phyloP scores from a whole-genome alignment of 2,113 vertebrate genomes.

The Dicerorhinus sumatrensis region DNA sequence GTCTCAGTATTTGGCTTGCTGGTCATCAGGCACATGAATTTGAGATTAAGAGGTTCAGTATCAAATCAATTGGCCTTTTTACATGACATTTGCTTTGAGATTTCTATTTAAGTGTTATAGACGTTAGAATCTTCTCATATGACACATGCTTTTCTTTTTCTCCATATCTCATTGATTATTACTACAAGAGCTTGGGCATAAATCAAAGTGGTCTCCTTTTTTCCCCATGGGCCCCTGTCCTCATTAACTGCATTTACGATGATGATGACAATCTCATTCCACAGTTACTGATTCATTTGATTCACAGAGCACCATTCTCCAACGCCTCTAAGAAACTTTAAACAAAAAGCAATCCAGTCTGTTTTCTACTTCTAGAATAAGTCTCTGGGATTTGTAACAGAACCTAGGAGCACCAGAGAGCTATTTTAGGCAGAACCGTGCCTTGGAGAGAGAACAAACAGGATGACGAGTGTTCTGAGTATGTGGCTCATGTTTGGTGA shows the following conservation, averaged over 20 bases:
- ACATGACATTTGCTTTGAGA: not conserved
- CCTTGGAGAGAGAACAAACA: not conserved
- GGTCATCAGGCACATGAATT: too few species aligned
- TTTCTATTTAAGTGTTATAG: not conserved
- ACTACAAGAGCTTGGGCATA: not conserved
- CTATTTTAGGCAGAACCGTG: not conserved
- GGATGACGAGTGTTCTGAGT: not conserved
- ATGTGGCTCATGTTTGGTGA: not conserved
- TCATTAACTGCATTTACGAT: not conserved
- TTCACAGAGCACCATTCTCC: not conserved
- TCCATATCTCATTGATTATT: not conserved
- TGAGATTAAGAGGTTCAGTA: too few species aligned
- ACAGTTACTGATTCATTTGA: not conserved
- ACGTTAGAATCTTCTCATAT: not conserved
- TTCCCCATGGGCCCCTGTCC: not conserved
- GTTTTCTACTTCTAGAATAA: slow-evolving; percentile 1
- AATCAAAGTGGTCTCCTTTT: not conserved
- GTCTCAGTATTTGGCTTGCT: too few species aligned
- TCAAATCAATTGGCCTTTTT: not conserved
- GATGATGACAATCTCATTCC: not conserved
- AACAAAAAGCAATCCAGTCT: not conserved
- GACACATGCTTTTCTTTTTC: not conserved
- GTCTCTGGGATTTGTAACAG: slow-evolving; percentile 41
- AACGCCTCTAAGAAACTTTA: not conserved
- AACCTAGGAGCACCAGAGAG: not conserved